Evolutionary conservation across 2,797 vertebrate species (phyloP), one percentile per base, ranked within the genome.

Genomic region (Limnodromus scolopaceus): DNA sequence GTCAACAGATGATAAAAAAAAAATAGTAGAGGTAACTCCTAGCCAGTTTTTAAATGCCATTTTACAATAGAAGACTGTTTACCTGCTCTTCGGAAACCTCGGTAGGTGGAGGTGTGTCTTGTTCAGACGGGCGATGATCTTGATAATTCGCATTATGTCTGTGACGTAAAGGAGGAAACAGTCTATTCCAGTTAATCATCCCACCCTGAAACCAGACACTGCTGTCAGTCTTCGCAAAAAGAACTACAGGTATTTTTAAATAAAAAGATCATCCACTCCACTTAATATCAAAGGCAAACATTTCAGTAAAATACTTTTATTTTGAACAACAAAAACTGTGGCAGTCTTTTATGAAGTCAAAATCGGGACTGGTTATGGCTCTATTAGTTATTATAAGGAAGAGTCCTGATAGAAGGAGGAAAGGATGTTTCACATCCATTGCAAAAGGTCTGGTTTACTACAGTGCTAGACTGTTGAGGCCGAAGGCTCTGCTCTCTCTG

Each of bases 61-160:
- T 94, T 94, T 32, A 86, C 54, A 84, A 69, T 0, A 82, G 48
- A 43, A 53, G 72, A 89, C 38, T 14, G 22, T 85, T 96, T 97
- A 99, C 99, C 99, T 99, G 99, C 61, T 99, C 99, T 97, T 99
- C 99, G 68, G 98, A 98, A 82, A 99, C 98, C 77, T 98, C 98
- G 3, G 97, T 97, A 78, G 98, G 97, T 51, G 97, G 98, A 27
- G 78, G 87, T 7, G 78, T 97, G 46, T 98, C 98, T 92, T 98
- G 98, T 30, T 97, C 97, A 27, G 98, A 95, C 0, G 86, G 98
- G 64, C 53, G 97, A 69, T 97, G 97, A 46, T 97, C 98, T 79
- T 97, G 98, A 63, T 98, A 97, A 51, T 98, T 98, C 17, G 98
- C 98, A 54, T 98, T 99, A 72, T 97, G 98, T 97, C 98, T 98